phyloP scores from a whole-genome alignment of 2,888 invertebrate species.

The Melieria picta region DNA sequence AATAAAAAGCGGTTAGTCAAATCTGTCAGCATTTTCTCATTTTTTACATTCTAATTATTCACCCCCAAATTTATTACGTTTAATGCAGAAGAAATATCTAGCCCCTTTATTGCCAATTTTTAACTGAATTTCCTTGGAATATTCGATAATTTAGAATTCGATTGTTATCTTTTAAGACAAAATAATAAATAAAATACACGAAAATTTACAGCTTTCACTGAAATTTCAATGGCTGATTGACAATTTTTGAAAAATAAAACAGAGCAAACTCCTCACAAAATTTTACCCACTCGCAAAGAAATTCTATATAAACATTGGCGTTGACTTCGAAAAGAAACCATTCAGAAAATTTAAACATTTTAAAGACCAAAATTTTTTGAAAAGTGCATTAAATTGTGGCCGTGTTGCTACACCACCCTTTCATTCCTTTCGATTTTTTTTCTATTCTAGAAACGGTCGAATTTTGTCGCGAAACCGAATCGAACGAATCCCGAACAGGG shows the following conservation, averaged over 20 bases:
- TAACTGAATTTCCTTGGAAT: conserved; percentile 37
- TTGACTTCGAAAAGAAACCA: neutral
- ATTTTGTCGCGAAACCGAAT: neutral
- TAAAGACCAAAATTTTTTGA: too few species aligned
- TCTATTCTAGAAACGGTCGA: too few species aligned
- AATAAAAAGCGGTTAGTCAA: conserved; percentile 24
- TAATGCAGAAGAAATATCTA: conserved; percentile 34
- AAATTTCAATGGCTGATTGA: conserved; percentile 16
- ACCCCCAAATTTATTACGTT: conserved; percentile 3
- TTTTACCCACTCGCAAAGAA: neutral
- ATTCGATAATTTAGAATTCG: conserved; percentile 39
- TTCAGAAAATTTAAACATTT: too few species aligned
- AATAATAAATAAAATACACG: conserved; percentile 18
- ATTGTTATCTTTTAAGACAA: conserved; percentile 3
- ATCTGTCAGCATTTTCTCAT: neutral
- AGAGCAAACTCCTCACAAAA: conserved; percentile 29
- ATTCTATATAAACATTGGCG: neutral
- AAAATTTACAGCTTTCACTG: conserved; percentile 14
- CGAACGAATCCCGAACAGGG: conserved; percentile 37
- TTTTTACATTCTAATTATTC: neutral
- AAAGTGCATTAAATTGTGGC: neutral
- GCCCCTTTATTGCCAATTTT: conserved; percentile 39
- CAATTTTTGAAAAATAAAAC: conserved; percentile 33
- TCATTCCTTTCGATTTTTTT: neutral
- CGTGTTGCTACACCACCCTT: conserved; percentile 1